Percentiles rank a stretch among this genome's conserved stretches.
Evolutionary conservation across 2,797 vertebrate species (phyloP).

Genomic region (Pogonophryne albipinna): DNA sequence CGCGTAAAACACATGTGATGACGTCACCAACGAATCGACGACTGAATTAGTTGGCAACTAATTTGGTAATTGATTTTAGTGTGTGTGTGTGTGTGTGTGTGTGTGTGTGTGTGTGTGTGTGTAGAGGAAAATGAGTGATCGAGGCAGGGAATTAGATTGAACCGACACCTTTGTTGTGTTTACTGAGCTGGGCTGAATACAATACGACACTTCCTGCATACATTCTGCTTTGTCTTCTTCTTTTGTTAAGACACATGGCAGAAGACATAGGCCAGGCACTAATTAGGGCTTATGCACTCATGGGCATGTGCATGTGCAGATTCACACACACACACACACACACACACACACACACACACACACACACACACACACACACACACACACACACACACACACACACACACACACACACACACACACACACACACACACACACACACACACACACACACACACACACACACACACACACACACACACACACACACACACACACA

Average conservation of each 20-base stretch:
- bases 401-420: slow-evolving; percentile 14
- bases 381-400: slow-evolving; percentile 16
- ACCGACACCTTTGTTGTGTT: slow-evolving; percentile 44
- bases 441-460: slow-evolving; percentile 4
- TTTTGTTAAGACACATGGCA: slow-evolving; percentile 62
- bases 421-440: slow-evolving; percentile 14
- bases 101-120: background rate
- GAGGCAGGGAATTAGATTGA: slow-evolving; percentile 28
- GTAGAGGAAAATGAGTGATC: no score
- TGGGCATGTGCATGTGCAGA: slow-evolving; percentile 22
- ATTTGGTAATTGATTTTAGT: no score
- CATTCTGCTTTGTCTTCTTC: slow-evolving; percentile 50
- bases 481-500: background rate
- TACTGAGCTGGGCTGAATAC: slow-evolving; percentile 45
- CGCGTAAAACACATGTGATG: no score
- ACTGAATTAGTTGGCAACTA: no score
- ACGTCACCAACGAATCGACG: no score
- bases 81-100: background rate
- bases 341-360: background rate
- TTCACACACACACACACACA: background rate
- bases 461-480: background rate
- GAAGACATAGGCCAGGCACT: slow-evolving; percentile 63
- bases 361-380: background rate
- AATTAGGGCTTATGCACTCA: slow-evolving; percentile 63
- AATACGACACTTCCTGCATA: slow-evolving; percentile 43